Evolutionary conservation across 1,140 invertebrate species (phyloP), one percentile per base, ranked within the genome.

Genomic region (Bombus balteatus): DNA sequence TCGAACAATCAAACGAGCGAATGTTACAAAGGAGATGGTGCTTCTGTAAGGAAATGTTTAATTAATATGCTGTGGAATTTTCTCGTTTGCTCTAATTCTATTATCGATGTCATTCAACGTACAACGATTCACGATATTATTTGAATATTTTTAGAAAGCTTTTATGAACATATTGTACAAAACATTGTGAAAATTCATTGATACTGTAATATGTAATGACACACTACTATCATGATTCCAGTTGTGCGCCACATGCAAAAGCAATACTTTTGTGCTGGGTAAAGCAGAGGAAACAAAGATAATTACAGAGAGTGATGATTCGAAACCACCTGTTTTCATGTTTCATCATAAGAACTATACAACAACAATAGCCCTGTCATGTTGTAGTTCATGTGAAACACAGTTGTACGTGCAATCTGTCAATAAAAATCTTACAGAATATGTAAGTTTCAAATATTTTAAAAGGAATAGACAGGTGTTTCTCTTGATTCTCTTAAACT

Each of bases 261-360:
- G 81, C 8, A 13, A 18, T 1, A 32, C 57, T 28, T 22, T 73
- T 39, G 89, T 53, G 71, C 43, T 88, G 18, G 92, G 91, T 4
- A 89, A 57, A 32, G 39, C 81, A 22, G 39, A 88, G 6, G 91
- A 93, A 70, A 89, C 88, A 12, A 41, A 39, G 12, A 83, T 89
- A 71, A 57, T 73, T 39, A 18, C 70, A 12, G 34, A 28, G 1
- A 3, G 22, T 10, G 32, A 3, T 0, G 65, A 79, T 59, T n/a
- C 34, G 22, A 66, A 78, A 2, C 32, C 71, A 25, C 74, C 66
- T 28, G 12, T 75, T 18, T 84, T 85, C 9, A 65, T 2, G 8
- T 66, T 88, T 28, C 57, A 57, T 32, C 89, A 91, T 83, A 34
- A n/a, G 1, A 85, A 73, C 13, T 6, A 41, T 6, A 88, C 22